A percentile compares a stretch with the other conserved stretches of the same genome.
phyloP scores from a whole-genome alignment of 2,888 invertebrate genomes.

The Microctonus hyperodae region DNA sequence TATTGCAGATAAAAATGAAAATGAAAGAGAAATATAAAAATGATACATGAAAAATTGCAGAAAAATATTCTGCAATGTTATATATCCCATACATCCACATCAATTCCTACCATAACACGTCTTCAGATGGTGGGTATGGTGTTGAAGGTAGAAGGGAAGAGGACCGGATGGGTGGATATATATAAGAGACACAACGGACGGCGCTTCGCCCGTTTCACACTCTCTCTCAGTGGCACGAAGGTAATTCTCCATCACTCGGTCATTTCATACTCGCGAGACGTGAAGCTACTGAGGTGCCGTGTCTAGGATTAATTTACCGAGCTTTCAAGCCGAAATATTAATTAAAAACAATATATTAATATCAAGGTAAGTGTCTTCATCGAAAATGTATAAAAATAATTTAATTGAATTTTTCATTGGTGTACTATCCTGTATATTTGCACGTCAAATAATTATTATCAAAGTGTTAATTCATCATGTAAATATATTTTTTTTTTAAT shows the following conservation, averaged over 20 bases:
- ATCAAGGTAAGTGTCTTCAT: neutral
- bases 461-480: neutral
- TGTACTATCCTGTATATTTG: neutral
- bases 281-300: neutral
- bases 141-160: constrained; percentile 42
- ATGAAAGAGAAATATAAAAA: neutral
- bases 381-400: too few relatives aligned
- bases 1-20: neutral
- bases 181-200: constrained; percentile 58
- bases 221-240: constrained; percentile 50
- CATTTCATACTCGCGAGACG: constrained; percentile 3
- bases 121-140: neutral
- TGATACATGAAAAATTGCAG: neutral
- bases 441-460: neutral
- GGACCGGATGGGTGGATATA: constrained; percentile 37
- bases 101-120: constrained; percentile 10
- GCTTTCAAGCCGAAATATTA: neutral
- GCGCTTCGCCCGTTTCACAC: constrained; percentile 61
- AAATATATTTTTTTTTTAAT: neutral
- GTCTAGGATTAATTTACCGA: constrained; percentile 8
- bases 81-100: neutral
- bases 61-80: neutral
- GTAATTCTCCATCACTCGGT: constrained; percentile 31
- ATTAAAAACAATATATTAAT: neutral
- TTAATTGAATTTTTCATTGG: too few relatives aligned